These are phyloP conservation scores for Fregetta grallaria DNA, from an alignment of 2,113 vertebrate genomes.

Conservation along the genomic window DNA sequence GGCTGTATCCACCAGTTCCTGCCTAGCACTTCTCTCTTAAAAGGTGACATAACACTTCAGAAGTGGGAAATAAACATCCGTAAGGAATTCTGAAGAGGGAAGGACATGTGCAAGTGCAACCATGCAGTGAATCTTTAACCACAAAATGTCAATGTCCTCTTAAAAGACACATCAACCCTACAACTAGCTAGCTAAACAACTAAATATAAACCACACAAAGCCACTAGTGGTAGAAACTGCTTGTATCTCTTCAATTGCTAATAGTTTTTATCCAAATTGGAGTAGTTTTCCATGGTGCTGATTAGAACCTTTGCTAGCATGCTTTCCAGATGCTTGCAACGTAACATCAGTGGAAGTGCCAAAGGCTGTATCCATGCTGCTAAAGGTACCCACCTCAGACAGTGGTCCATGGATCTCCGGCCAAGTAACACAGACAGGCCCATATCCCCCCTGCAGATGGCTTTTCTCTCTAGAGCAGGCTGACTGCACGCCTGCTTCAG, in stretches of 20 bases:
- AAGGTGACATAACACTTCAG: neutral
- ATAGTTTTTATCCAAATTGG: neutral
- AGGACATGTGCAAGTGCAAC: neutral
- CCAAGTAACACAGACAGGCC: neutral
- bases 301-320: neutral
- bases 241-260: neutral
- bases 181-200: neutral
- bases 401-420: neutral
- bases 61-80: neutral
- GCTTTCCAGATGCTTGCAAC: neutral
- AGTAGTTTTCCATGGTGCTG: neutral
- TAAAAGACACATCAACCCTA: neutral
- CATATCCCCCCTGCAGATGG: neutral
- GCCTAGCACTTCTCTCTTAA: neutral
- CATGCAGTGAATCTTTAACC: neutral
- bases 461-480: neutral
- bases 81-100: neutral
- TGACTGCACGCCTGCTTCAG: rapidly evolving
- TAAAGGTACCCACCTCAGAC: neutral
- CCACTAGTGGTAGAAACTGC: neutral
- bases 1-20: neutral
- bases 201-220: neutral
- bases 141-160: neutral
- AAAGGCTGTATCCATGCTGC: neutral
- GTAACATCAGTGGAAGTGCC: neutral